Evolutionary conservation across 2,113 vertebrate species (phyloP).

Genomic region (Jaculus jaculus): DNA sequence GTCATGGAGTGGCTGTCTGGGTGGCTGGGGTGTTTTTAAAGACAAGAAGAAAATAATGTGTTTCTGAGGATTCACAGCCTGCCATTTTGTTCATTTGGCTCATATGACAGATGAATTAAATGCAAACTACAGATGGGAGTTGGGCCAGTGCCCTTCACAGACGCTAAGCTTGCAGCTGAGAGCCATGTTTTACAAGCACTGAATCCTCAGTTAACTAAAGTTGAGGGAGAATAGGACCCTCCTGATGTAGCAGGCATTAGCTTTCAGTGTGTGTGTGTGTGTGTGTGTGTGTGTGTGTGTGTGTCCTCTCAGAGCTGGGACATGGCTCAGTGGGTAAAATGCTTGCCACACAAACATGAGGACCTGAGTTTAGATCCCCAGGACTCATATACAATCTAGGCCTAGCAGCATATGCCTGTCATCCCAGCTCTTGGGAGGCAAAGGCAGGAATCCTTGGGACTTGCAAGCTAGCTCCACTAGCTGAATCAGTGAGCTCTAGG

Average conservation of each 20-base stretch:
- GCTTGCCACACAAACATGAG: neutral
- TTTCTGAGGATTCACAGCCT: neutral
- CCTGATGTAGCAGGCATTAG: neutral
- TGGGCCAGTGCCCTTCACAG: slow-evolving; percentile 38
- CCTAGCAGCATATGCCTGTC: neutral
- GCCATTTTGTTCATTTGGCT: slow-evolving; percentile 61
- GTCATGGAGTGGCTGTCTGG: neutral
- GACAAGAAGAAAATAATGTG: slow-evolving; percentile 51
- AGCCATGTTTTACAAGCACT: neutral
- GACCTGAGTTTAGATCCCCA: neutral
- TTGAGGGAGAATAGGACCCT: neutral
- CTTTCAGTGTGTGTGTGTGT: neutral
- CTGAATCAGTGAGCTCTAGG: neutral
- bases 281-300: too few species aligned
- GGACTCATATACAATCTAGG: neutral
- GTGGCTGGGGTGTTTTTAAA: slow-evolving; percentile 23
- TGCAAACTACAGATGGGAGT: slow-evolving; percentile 55
- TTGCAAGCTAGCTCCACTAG: neutral
- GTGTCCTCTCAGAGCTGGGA: neutral
- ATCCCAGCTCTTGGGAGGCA: neutral
- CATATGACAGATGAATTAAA: slow-evolving; percentile 53
- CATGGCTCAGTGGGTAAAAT: neutral
- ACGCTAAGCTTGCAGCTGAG: slow-evolving; percentile 17
- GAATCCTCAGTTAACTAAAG: slow-evolving; percentile 43
- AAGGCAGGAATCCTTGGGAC: neutral